Evolutionary conservation across 1,140 invertebrate species (phyloP).

Genomic region (Drosophila murphyi): DNA sequence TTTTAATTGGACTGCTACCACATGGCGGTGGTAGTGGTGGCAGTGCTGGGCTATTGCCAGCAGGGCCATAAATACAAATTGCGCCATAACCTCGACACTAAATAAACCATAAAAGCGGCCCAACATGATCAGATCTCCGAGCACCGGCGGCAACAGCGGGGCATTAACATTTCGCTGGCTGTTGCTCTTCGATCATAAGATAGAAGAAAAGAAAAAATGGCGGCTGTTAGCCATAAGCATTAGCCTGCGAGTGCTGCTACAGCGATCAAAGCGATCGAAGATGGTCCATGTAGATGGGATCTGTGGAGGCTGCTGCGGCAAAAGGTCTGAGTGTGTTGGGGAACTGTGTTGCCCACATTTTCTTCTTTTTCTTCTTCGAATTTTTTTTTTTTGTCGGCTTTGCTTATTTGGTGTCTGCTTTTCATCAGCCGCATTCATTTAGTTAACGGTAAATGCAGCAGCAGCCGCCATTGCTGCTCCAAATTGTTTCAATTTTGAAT

Average conservation of each 20-base stretch:
- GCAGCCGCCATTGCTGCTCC: conserved; percentile 30
- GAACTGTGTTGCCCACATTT: neutral
- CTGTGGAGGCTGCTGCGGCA: conserved; percentile 2
- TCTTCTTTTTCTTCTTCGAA: neutral
- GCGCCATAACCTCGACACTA: conserved; percentile 79
- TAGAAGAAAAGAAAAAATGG: conserved; percentile 47
- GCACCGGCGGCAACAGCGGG: conserved; percentile 8
- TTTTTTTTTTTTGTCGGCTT: conserved; percentile 35
- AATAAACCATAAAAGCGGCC: conserved; percentile 70
- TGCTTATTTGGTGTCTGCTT: conserved; percentile 56
- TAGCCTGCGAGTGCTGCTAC: neutral
- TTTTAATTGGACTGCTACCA: conserved; percentile 73
- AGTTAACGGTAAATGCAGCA: conserved; percentile 65
- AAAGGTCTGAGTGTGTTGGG: conserved; percentile 8
- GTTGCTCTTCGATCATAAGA: neutral
- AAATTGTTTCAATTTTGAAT: conserved; percentile 3
- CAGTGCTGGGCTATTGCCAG: conserved; percentile 14
- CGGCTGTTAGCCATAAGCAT: conserved; percentile 57
- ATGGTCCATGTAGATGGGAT: neutral
- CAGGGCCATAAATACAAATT: conserved; percentile 74
- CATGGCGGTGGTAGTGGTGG: conserved; percentile 34
- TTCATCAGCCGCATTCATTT: conserved; percentile 73
- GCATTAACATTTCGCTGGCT: conserved; percentile 10
- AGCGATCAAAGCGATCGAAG: conserved; percentile 27
- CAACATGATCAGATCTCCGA: conserved; percentile 10